Percentiles rank a stretch among this genome's conserved stretches.
These are phyloP conservation scores for Diarsia dahlii DNA, from an alignment of 2,888 invertebrate species.

Conservation along the genomic window DNA sequence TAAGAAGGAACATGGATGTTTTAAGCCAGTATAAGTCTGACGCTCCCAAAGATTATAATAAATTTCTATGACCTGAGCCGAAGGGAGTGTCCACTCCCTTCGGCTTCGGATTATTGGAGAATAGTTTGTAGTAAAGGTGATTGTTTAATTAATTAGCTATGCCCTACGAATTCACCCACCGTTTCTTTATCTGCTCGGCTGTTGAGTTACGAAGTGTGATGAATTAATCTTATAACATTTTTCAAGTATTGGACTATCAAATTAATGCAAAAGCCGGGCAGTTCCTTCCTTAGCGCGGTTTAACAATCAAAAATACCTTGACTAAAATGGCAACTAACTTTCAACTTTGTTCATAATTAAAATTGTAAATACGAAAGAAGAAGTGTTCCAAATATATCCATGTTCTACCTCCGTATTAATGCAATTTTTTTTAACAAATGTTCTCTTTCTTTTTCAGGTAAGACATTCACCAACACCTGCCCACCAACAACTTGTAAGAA, in stretches of 20 bases:
- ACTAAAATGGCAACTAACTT: no score
- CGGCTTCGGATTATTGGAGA: no score
- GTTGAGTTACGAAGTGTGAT: neutral
- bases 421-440: constrained; percentile 23
- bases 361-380: neutral
- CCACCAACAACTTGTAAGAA: constrained; percentile 7
- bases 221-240: neutral
- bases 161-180: neutral
- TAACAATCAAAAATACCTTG: no score
- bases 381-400: neutral
- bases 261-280: no score
- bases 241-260: neutral
- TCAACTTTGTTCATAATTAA: neutral
- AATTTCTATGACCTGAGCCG: no score
- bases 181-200: neutral
- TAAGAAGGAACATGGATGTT: no score
- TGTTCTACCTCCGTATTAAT: neutral
- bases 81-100: no score
- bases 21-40: no score
- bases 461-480: constrained; percentile 14
- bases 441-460: constrained; percentile 48
- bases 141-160: neutral
- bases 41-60: no score
- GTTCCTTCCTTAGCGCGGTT: no score
- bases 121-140: neutral